Evolutionary conservation across 2,888 invertebrate genomes (phyloP).

Genomic region (Gnatocerus cornutus): DNA sequence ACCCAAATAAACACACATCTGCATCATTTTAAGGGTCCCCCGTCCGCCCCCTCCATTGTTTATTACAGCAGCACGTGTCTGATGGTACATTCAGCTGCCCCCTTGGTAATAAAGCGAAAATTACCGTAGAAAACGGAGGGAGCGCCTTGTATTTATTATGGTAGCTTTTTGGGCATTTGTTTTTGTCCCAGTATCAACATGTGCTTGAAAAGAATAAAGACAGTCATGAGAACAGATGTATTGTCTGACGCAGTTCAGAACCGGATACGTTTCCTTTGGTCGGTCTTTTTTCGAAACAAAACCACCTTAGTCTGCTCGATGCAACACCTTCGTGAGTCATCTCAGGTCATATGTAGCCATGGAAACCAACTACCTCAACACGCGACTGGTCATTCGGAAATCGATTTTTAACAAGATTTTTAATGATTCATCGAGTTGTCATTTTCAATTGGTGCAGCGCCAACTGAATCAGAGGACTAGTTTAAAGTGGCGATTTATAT

Average conservation of each 20-base stretch:
- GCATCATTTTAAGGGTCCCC: constrained; percentile 8
- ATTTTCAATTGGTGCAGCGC: neutral
- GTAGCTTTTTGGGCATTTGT: constrained; percentile 6
- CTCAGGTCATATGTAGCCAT: too few relatives aligned
- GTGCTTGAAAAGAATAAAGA: constrained; percentile 5
- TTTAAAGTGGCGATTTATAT: constrained; percentile 44
- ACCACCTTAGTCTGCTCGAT: too few relatives aligned
- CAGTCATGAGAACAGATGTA: constrained; percentile 28
- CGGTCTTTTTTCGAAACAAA: neutral
- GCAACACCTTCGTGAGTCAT: too few relatives aligned
- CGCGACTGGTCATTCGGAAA: too few relatives aligned
- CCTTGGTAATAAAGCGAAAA: constrained; percentile 17
- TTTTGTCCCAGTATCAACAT: constrained; percentile 26
- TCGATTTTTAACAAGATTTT: too few relatives aligned
- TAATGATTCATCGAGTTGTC: too few relatives aligned
- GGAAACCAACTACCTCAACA: too few relatives aligned
- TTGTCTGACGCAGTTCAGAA: constrained; percentile 43
- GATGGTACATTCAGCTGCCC: constrained; percentile 11
- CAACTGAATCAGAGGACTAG: constrained; percentile 35
- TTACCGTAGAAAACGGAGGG: constrained; percentile 20
- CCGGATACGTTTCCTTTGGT: constrained; percentile 44
- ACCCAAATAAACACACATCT: constrained; percentile 14
- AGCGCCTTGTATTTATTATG: constrained; percentile 39
- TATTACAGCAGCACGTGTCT: constrained; percentile 17
- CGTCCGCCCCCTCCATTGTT: neutral